phyloP scores from a whole-genome alignment of 2,113 vertebrate genomes.

The Macrotus californicus region DNA sequence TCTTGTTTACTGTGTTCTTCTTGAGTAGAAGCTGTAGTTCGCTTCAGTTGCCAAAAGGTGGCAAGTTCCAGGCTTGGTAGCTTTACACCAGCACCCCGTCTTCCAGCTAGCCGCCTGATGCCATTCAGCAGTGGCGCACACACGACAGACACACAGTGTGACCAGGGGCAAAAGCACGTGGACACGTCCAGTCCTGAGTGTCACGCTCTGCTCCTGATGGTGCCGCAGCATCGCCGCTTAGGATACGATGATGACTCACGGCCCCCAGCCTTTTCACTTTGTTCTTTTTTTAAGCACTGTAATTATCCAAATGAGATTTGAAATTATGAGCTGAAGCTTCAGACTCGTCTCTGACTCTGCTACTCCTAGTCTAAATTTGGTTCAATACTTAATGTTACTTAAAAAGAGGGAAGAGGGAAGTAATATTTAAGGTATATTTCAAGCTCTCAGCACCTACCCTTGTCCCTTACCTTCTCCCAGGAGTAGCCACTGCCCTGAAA shows the following conservation, averaged over 20 bases:
- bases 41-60: not conserved
- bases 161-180: not conserved
- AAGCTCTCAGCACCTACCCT: not conserved
- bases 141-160: not conserved
- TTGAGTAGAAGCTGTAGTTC: not conserved
- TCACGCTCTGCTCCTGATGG: conserved; percentile 31
- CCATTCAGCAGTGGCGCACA: not conserved
- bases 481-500: not conserved
- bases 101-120: not conserved
- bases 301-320: conserved; percentile 60
- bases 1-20: not conserved
- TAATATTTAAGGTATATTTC: not conserved
- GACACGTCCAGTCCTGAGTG: not conserved
- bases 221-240: conserved; percentile 29
- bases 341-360: conserved; percentile 52
- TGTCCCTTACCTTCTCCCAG: not conserved
- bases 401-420: conserved; percentile 34
- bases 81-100: not conserved
- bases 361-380: conserved; percentile 37
- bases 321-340: conserved; percentile 58
- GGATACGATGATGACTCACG: conserved; percentile 34
- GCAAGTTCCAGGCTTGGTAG: not conserved
- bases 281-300: conserved; percentile 62
- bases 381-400: conserved; percentile 16
- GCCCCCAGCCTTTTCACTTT: conserved; percentile 58